A percentile compares a stretch with the other conserved stretches of the same genome.
phyloP scores from a whole-genome alignment of 2,888 invertebrate species.

The Ischnus inquisitorius region DNA sequence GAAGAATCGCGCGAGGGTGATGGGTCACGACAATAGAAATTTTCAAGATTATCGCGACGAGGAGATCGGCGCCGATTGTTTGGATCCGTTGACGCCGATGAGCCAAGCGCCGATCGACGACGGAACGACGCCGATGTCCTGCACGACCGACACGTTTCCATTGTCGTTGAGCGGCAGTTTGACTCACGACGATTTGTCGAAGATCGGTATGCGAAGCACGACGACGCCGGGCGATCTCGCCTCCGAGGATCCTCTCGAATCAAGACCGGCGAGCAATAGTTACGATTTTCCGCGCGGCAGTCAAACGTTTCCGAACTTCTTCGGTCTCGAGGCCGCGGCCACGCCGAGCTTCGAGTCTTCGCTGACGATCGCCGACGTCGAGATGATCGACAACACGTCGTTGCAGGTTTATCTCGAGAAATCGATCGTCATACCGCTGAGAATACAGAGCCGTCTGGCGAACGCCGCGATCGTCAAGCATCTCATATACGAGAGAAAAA shows the following conservation, averaged over 20 bases:
- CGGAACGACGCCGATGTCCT: slow-evolving; percentile 82
- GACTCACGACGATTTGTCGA: slow-evolving; percentile 75
- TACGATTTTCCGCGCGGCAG: slow-evolving; percentile 60
- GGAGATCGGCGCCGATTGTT: neutral
- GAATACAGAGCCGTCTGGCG: slow-evolving; percentile 90
- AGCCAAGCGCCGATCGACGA: slow-evolving; percentile 37
- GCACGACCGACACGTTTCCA: slow-evolving; percentile 82
- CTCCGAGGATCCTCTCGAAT: slow-evolving; percentile 30
- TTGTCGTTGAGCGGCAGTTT: slow-evolving; percentile 76
- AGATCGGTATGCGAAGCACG: slow-evolving; percentile 66
- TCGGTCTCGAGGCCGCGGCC: slow-evolving; percentile 68
- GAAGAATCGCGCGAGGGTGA: slow-evolving; percentile 68
- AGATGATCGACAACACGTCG: slow-evolving; percentile 82
- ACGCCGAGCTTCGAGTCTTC: slow-evolving; percentile 71
- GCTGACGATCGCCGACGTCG: slow-evolving; percentile 80
- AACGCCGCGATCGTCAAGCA: slow-evolving; percentile 91
- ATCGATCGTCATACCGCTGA: slow-evolving; percentile 90
- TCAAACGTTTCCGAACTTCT: slow-evolving; percentile 71
- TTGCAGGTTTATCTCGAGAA: slow-evolving; percentile 88
- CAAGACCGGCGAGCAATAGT: slow-evolving; percentile 30
- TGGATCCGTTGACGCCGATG: slow-evolving; percentile 28
- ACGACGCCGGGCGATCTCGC: slow-evolving; percentile 63
- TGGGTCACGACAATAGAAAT: slow-evolving; percentile 68
- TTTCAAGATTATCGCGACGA: slow-evolving; percentile 51
- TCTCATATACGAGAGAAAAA: slow-evolving; percentile 89